Conservation (phyloP, 2,797 vertebrate genomes). For the Mastacembelus armatus region DNA sequence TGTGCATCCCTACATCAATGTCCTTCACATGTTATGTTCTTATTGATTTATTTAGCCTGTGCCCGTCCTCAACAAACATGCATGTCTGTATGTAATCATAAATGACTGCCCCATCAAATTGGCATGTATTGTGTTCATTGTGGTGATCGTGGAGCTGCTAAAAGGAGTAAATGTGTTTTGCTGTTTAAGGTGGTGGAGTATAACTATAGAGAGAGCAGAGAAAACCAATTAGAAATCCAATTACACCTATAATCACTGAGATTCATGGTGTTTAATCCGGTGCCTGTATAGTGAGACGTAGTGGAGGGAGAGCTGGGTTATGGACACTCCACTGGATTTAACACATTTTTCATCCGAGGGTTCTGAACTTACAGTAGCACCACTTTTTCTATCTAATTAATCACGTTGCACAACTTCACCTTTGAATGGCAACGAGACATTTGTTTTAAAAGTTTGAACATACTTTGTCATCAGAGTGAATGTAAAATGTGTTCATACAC, state of each 20-base stretch:
- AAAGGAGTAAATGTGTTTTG: constrained; percentile 32
- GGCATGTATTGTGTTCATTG: neutral
- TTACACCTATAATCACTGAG: constrained; percentile 60
- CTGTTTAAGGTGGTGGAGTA: constrained; percentile 45
- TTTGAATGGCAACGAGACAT: neutral
- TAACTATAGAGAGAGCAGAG: constrained; percentile 38
- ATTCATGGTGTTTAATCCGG: constrained; percentile 49
- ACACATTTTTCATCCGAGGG: constrained; percentile 11
- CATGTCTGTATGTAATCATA: neutral
- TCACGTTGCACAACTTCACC: neutral
- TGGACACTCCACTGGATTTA: neutral
- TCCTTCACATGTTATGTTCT: no score
- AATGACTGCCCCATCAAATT: neutral
- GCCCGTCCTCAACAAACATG: no score
- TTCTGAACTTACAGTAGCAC: constrained; percentile 10
- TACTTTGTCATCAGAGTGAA: neutral
- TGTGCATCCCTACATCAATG: no score
- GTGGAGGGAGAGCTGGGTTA: constrained; percentile 4
- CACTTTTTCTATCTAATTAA: constrained; percentile 14
- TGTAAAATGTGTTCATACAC: neutral
- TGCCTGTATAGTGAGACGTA: constrained; percentile 17
- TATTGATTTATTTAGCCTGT: no score
- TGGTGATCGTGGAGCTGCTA: constrained; percentile 28
- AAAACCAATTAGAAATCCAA: constrained; percentile 70
- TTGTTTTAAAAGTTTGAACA: neutral